A percentile compares a stretch with the other conserved stretches of the same genome.
Evolutionary conservation across 2,113 vertebrate species (phyloP).

Genomic region (Pachyramphus minor): DNA sequence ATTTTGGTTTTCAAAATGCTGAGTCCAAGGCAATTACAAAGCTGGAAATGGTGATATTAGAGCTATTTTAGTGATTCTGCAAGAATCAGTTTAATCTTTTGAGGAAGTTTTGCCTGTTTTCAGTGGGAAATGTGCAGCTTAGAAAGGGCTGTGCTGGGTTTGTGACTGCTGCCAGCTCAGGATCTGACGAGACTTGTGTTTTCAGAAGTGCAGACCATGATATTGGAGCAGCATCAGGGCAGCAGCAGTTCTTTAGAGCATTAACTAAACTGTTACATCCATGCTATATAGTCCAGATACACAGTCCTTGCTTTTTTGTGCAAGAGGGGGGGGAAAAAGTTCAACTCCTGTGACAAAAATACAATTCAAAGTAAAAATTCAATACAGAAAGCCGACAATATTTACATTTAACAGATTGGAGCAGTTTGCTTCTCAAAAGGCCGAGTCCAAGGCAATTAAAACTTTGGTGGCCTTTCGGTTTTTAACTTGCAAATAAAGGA

Average conservation of each 20-base stretch:
- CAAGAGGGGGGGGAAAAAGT: neutral
- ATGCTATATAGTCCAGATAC: neutral
- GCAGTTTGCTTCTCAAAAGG: slow-evolving; percentile 43
- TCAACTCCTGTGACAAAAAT: neutral
- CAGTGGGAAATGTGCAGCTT: neutral
- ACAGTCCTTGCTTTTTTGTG: neutral
- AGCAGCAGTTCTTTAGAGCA: neutral
- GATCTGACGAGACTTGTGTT: neutral
- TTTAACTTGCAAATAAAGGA: slow-evolving; percentile 18
- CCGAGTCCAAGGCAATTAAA: slow-evolving; percentile 39
- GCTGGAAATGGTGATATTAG: too few species aligned
- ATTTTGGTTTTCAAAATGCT: slow-evolving; percentile 33
- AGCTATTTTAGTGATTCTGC: neutral
- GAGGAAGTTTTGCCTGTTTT: neutral
- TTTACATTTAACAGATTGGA: slow-evolving; percentile 58
- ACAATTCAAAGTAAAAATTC: neutral
- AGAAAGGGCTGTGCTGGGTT: neutral
- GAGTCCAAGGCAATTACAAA: slow-evolving; percentile 5
- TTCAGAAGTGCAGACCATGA: neutral
- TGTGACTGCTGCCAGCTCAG: neutral
- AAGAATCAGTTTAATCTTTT: neutral
- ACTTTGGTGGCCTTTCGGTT: slow-evolving; percentile 55
- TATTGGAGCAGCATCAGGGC: neutral
- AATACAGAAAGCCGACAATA: neutral
- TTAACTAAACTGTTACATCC: neutral